phyloP scores from a whole-genome alignment of 2,888 invertebrate genomes.

The Trichopoda pennipes region DNA sequence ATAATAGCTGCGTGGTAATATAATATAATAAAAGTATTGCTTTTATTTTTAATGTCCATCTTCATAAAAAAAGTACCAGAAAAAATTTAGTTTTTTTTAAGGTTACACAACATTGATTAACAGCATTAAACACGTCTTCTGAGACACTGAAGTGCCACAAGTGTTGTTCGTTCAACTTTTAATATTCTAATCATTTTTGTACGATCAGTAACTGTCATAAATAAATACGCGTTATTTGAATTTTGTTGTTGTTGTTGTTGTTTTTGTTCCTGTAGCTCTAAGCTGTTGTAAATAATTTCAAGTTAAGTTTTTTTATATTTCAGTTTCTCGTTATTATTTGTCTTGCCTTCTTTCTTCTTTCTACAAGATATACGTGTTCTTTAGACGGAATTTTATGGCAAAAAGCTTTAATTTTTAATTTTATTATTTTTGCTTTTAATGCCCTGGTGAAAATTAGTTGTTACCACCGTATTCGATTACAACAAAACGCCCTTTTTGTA shows the following conservation, averaged over 20 bases:
- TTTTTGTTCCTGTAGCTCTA: conserved; percentile 12
- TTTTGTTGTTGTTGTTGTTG: conserved; percentile 28
- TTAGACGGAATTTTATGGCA: conserved; percentile 23
- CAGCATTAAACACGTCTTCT: rapidly evolving
- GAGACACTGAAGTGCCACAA: background rate
- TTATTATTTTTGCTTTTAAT: conserved; percentile 36
- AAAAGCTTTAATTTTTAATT: conserved; percentile 33
- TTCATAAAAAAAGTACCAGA: background rate
- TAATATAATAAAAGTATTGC: no score
- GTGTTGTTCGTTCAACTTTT: conserved; percentile 43
- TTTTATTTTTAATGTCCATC: no score
- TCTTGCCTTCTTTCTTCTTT: no score
- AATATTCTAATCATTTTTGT: conserved; percentile 69
- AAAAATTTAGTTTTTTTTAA: background rate
- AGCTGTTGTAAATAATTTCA: conserved; percentile 58
- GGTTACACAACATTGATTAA: background rate
- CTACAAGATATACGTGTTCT: background rate
- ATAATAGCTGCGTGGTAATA: no score
- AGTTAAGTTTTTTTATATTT: conserved; percentile 37
- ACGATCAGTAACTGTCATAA: conserved; percentile 70
- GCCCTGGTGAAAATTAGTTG: conserved; percentile 50
- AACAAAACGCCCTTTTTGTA: conserved; percentile 51
- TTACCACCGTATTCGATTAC: conserved; percentile 40
- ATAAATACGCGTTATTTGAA: conserved; percentile 68
- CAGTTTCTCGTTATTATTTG: no score